Evolutionary conservation across 2,113 vertebrate genomes (phyloP), one percentile per base, ranked within the genome.

Genomic region (Antigone vipio): DNA sequence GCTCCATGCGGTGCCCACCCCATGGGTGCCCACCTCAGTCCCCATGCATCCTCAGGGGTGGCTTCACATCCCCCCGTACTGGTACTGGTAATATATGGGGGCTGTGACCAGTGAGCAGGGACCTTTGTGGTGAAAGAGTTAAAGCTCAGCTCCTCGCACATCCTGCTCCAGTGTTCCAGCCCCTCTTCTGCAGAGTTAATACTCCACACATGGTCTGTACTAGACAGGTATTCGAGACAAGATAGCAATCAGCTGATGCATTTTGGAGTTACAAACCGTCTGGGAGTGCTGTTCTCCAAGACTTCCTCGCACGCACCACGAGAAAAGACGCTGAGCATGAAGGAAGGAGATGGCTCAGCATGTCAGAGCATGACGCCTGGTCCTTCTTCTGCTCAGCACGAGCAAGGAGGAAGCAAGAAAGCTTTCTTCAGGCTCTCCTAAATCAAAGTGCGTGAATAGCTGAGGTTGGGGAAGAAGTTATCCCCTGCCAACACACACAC

Each of bases 181-280:
- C 45, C 21, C 49, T 85, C 75, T 91, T 73, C 40, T n/a, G 58
- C 60, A 67, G 62, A 68, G 81, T 49, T 92, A 92, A 85, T 76
- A 29, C 42, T 85, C 42, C 76, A 81, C 60, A 75, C 30, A 20
- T 47, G 56, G 90, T 81, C 58, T 92, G 76, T 68, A 75, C 86
- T 67, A 92, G 90, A 73, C 84, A 96, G 90, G 92, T 95, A 95
- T 91, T 29, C 11, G 34, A 95, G 93, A 96, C 50, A 68, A 93
- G 90, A 95, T 75, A 93, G 58, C 1, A 0, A 96, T 96, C 95
- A 93, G 75, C 83, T 95, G 88, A 95, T 3, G 8, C 19, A 72
- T 60, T 94, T 71, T 0, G 0, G 76, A 75, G 52, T 63, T 60
- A 19, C 71, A 88, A 55, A 73, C 34, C 6, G 19, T 47, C 76